Percentiles rank a stretch among this genome's conserved stretches.
Evolutionary conservation across 2,113 vertebrate genomes (phyloP).

Genomic region (Phycodurus eques): DNA sequence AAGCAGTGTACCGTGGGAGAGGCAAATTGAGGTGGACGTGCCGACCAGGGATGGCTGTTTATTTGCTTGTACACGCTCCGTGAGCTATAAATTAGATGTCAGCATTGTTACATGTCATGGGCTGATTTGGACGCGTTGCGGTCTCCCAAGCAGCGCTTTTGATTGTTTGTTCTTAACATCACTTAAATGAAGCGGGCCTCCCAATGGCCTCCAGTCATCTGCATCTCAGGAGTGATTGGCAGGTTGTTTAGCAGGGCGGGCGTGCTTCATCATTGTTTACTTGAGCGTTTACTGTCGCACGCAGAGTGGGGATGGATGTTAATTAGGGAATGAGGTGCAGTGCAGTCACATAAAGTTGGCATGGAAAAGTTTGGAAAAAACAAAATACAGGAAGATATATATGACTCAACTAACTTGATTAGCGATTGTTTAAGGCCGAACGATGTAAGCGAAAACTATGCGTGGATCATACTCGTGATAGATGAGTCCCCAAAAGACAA

Average conservation of each 20-base stretch:
- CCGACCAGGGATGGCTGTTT: constrained; percentile 65
- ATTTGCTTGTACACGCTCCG: constrained; percentile 71
- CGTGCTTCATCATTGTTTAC: constrained; percentile 18
- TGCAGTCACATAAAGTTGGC: neutral
- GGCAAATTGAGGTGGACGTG: constrained; percentile 68
- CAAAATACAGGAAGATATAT: neutral
- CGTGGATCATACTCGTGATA: too few species aligned
- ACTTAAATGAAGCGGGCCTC: constrained; percentile 56
- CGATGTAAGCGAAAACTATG: too few species aligned
- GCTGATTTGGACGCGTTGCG: constrained; percentile 47
- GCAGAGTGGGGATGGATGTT: constrained; percentile 7
- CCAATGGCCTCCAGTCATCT: constrained; percentile 52
- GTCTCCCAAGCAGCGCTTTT: constrained; percentile 50
- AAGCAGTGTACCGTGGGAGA: constrained; percentile 61
- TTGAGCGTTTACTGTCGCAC: constrained; percentile 5
- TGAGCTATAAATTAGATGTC: constrained; percentile 76
- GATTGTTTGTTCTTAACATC: constrained; percentile 71
- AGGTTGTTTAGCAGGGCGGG: constrained; percentile 44
- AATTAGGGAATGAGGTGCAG: constrained; percentile 5
- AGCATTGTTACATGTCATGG: constrained; percentile 71
- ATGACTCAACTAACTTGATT: too few species aligned
- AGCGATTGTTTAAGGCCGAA: too few species aligned
- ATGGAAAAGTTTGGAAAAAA: neutral
- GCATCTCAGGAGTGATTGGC: constrained; percentile 40
- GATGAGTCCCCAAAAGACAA: too few species aligned